phyloP scores from a whole-genome alignment of 1,140 invertebrate genomes.

The Eueides isabella region DNA sequence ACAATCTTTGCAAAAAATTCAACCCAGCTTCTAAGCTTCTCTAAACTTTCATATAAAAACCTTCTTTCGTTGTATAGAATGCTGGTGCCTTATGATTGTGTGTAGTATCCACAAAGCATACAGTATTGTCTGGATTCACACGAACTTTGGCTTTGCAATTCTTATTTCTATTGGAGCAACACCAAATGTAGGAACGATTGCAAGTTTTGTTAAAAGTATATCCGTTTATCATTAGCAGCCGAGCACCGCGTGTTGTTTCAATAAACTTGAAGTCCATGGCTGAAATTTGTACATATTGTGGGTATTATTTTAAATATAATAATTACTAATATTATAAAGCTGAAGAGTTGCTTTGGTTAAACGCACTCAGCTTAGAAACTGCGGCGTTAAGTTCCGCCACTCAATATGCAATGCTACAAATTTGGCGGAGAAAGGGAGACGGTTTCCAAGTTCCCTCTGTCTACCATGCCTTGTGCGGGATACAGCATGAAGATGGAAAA shows the following conservation, averaged over 20 bases:
- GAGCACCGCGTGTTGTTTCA: neutral
- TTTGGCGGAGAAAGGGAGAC: no score
- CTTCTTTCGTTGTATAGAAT: neutral
- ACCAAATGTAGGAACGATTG: neutral
- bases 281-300: neutral
- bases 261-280: neutral
- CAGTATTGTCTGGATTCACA: neutral
- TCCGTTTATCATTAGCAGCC: neutral
- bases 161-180: neutral
- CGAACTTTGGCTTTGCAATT: conserved; percentile 12
- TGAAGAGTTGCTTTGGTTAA: no score
- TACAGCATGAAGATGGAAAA: no score
- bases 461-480: no score
- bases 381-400: no score
- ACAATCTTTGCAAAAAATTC: no score
- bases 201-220: neutral
- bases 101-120: neutral
- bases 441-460: no score
- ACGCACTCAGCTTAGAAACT: no score
- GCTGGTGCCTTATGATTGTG: neutral
- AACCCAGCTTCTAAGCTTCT: no score
- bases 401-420: no score
- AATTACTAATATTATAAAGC: no score
- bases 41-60: neutral
- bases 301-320: no score